These are phyloP conservation scores for Chelidonichthys spinosus DNA, from an alignment of 2,797 vertebrate genomes.

Conservation along the genomic window DNA sequence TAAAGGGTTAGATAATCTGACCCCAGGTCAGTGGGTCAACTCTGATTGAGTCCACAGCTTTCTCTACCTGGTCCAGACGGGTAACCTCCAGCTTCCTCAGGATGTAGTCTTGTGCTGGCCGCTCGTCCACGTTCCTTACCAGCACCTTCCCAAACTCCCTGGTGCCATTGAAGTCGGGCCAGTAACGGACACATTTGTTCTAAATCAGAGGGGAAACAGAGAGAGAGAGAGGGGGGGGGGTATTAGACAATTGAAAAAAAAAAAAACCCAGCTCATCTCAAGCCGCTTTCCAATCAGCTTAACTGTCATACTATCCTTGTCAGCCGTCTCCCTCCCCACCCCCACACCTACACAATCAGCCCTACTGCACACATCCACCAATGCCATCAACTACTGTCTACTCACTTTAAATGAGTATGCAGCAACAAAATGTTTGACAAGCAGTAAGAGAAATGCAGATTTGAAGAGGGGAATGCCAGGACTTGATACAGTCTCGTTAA, in stretches of 20 bases:
- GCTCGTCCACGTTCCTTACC: slow-evolving; percentile 85
- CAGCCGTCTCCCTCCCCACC: slow-evolving; percentile 22
- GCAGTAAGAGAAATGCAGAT: background rate
- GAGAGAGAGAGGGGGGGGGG: slow-evolving; percentile 9
- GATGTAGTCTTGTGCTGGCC: slow-evolving; percentile 87
- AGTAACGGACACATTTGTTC: slow-evolving; percentile 92
- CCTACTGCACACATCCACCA: background rate
- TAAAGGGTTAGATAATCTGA: slow-evolving; percentile 54
- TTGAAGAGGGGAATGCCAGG: background rate
- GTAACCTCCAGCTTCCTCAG: slow-evolving; percentile 88
- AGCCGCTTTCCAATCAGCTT: slow-evolving; percentile 77
- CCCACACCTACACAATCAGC: slow-evolving; percentile 18
- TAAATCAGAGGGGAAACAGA: slow-evolving; percentile 57
- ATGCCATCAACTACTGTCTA: slow-evolving; percentile 17
- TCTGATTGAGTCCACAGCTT: slow-evolving; percentile 41
- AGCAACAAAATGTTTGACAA: slow-evolving; percentile 21
- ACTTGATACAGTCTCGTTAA: background rate
- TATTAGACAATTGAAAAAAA: slow-evolving; percentile 66
- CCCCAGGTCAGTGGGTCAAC: slow-evolving; percentile 57
- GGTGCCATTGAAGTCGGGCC: slow-evolving; percentile 84
- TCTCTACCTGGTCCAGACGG: slow-evolving; percentile 83
- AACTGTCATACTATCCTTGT: slow-evolving; percentile 73
- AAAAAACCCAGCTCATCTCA: slow-evolving; percentile 48
- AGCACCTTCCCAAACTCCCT: slow-evolving; percentile 85
- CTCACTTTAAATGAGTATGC: slow-evolving; percentile 6